A percentile compares a stretch with the other conserved stretches of the same genome.
Evolutionary conservation across 2,888 invertebrate species (phyloP).

Genomic region (Augochlorella aurata): DNA sequence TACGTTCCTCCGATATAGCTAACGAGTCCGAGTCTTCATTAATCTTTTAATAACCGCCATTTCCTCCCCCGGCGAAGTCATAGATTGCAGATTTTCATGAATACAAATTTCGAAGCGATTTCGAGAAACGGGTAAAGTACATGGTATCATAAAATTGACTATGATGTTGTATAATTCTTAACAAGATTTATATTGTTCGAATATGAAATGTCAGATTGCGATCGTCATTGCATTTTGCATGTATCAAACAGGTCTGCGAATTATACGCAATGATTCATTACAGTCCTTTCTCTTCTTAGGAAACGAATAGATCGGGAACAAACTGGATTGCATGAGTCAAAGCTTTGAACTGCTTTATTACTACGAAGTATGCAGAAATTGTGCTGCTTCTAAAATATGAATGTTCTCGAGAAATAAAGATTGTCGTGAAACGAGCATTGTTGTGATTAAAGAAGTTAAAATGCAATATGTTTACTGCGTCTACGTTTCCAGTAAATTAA

Average conservation of each 20-base stretch:
- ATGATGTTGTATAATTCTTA: neutral
- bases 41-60: neutral
- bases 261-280: neutral
- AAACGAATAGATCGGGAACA: no score
- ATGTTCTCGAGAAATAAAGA: neutral
- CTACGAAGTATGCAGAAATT: neutral
- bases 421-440: neutral
- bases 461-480: neutral
- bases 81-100: neutral
- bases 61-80: neutral
- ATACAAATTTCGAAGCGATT: neutral
- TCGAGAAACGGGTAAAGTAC: neutral
- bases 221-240: neutral
- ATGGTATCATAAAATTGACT: neutral
- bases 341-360: neutral
- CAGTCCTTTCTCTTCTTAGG: constrained; percentile 1
- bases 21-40: neutral
- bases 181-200: neutral
- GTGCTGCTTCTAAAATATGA: neutral
- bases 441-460: neutral
- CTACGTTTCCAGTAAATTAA: neutral
- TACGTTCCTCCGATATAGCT: neutral
- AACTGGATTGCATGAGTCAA: neutral
- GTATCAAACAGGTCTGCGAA: no score
- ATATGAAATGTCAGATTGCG: neutral